Evolutionary conservation across 2,888 invertebrate species (phyloP).

Genomic region (Drosophila crucigera): DNA sequence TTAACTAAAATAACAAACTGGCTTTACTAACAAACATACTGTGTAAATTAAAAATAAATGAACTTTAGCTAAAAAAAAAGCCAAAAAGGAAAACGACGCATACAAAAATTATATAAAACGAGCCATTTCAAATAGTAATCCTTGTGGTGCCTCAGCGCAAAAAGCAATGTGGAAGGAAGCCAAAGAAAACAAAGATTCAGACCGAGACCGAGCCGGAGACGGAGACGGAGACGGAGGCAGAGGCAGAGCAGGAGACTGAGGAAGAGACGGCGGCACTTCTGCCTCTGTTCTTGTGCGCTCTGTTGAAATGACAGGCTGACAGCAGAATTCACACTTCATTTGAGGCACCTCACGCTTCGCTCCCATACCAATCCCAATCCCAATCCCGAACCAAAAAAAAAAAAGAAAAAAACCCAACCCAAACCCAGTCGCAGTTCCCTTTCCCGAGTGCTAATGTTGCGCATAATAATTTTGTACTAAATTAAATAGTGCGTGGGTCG

Average conservation of each 20-base stretch:
- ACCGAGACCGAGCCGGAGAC: conserved; percentile 9
- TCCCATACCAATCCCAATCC: conserved; percentile 11
- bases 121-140: conserved; percentile 20
- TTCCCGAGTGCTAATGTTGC: conserved; percentile 77
- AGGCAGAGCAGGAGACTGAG: not conserved
- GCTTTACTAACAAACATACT: not conserved
- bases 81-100: not conserved
- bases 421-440: conserved; percentile 18
- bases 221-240: not conserved
- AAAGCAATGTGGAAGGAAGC: conserved; percentile 10
- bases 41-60: not conserved
- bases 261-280: conserved; percentile 45
- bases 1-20: not conserved
- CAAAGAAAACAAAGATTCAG: conserved; percentile 18
- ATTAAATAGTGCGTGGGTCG: conserved; percentile 82
- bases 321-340: conserved; percentile 80
- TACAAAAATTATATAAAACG: not conserved
- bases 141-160: conserved; percentile 11
- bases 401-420: not conserved
- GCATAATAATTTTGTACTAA: conserved; percentile 82
- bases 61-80: not conserved
- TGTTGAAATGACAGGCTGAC: conserved; percentile 69
- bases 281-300: conserved; percentile 41
- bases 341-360: conserved; percentile 67
- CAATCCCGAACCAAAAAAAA: not conserved